These are phyloP conservation scores for Pristis pectinata DNA, from an alignment of 2,797 vertebrate genomes.

Conservation along the genomic window DNA sequence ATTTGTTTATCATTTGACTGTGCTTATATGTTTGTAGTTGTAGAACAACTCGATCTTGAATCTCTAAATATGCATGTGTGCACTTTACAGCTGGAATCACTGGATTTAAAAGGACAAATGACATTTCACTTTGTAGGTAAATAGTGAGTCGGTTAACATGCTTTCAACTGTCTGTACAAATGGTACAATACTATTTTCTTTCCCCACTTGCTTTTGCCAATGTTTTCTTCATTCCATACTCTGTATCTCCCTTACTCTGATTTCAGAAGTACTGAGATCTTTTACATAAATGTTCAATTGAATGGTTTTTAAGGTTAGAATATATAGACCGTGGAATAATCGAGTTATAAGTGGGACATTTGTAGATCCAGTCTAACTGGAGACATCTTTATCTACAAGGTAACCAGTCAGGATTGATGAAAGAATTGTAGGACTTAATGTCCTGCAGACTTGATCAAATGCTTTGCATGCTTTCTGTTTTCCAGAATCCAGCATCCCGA, in stretches of 20 bases:
- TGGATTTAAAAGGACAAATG: background rate
- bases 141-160: background rate
- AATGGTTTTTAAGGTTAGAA: too few species aligned
- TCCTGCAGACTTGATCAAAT: background rate
- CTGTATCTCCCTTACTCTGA: background rate
- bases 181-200: background rate
- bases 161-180: background rate
- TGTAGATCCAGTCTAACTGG: background rate
- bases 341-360: background rate
- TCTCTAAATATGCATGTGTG: background rate
- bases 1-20: background rate
- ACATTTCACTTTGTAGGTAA: background rate
- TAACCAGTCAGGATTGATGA: background rate
- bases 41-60: background rate
- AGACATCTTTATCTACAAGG: background rate
- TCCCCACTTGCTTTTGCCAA: background rate
- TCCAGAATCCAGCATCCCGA: constrained; percentile 52
- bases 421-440: background rate
- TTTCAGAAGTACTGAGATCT: background rate
- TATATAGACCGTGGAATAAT: too few species aligned
- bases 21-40: background rate
- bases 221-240: background rate
- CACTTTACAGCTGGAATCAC: background rate
- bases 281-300: background rate
- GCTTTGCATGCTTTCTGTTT: constrained; percentile 5